These are phyloP conservation scores for Hesperophylax magnus DNA, from an alignment of 1,140 invertebrate genomes.

Conservation along the genomic window DNA sequence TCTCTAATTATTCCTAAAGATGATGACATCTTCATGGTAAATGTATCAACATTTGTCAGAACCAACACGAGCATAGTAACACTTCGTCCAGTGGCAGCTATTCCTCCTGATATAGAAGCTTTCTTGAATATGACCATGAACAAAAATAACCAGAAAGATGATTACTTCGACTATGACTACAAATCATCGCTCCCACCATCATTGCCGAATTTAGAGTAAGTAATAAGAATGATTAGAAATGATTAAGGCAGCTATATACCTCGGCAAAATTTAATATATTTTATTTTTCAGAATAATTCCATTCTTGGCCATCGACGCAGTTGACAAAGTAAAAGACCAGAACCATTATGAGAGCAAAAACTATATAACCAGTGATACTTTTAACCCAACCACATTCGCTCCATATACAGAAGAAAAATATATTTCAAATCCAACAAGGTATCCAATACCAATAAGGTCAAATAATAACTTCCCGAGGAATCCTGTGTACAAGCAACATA, in stretches of 20 bases:
- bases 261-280: constrained; percentile 40
- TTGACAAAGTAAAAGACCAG: constrained; percentile 65
- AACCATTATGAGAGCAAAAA: constrained; percentile 63
- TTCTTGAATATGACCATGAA: constrained; percentile 55
- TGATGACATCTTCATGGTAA: constrained; percentile 57
- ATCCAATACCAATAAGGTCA: constrained; percentile 23
- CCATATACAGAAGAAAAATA: constrained; percentile 54
- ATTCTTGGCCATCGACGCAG: constrained; percentile 84
- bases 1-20: constrained; percentile 56
- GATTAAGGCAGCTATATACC: not conserved
- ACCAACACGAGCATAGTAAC: constrained; percentile 55
- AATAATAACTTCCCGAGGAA: constrained; percentile 51
- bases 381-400: constrained; percentile 52
- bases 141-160: constrained; percentile 66
- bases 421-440: constrained; percentile 37
- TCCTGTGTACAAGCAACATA: constrained; percentile 54
- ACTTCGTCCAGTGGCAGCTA: constrained; percentile 56
- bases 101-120: constrained; percentile 59
- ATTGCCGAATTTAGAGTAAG: constrained; percentile 79
- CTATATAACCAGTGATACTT: constrained; percentile 57
- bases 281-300: constrained; percentile 80
- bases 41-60: constrained; percentile 55
- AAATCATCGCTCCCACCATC: constrained; percentile 81
- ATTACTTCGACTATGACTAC: constrained; percentile 78
- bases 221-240: constrained; percentile 21